Evolutionary conservation across 2,113 vertebrate genomes (phyloP).

Genomic region (Gadus chalcogrammus): DNA sequence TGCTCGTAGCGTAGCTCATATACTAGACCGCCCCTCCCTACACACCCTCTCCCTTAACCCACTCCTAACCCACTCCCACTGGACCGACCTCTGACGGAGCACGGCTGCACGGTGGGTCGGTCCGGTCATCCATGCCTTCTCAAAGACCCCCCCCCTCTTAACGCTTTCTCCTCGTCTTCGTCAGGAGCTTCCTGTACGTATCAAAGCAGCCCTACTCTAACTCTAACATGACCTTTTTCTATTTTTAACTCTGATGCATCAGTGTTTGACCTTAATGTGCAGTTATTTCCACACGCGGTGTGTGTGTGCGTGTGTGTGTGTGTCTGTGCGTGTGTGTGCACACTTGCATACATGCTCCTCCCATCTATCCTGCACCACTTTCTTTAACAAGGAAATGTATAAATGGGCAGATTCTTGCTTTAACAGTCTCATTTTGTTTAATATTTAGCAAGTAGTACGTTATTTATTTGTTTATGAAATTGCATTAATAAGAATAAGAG

Average conservation of each 20-base stretch:
- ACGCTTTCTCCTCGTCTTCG: no score
- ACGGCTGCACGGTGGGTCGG: not conserved
- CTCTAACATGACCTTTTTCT: constrained; percentile 3
- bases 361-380: not conserved
- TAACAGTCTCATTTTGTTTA: no score
- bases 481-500: no score
- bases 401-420: no score
- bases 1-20: constrained; percentile 21
- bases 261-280: constrained; percentile 15
- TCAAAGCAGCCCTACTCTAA: constrained; percentile 17
- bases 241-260: constrained; percentile 18
- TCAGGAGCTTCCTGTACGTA: not conserved
- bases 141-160: no score
- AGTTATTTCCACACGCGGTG: not conserved
- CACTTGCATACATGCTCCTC: not conserved
- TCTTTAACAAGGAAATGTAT: not conserved
- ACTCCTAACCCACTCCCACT: not conserved
- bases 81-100: constrained; percentile 51
- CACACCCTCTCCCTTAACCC: no score
- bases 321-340: not conserved
- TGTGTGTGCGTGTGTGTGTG: constrained; percentile 4
- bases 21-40: not conserved
- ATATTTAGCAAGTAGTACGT: not conserved
- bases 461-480: not conserved
- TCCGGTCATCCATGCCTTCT: no score